Evolutionary conservation across 2,113 vertebrate genomes (phyloP).

Genomic region (Rhinopithecus roxellana): DNA sequence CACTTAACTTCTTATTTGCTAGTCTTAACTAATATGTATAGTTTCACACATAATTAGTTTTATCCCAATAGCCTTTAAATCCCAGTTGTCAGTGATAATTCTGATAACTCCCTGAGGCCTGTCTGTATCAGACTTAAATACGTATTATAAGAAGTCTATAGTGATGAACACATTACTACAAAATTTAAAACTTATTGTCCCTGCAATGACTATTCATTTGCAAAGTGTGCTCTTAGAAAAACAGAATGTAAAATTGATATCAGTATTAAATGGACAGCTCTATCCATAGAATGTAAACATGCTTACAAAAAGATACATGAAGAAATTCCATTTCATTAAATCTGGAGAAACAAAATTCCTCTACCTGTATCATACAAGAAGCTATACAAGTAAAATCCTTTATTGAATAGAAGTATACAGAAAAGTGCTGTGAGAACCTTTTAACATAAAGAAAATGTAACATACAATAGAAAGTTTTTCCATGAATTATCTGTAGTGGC

Average conservation of each 20-base stretch:
- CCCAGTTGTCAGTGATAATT: not conserved
- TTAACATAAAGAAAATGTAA: not conserved
- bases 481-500: not conserved
- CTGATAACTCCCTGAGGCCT: not conserved
- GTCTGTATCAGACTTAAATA: not conserved
- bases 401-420: not conserved
- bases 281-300: slow-evolving; percentile 22
- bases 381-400: not conserved
- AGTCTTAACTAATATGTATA: not conserved
- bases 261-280: not conserved
- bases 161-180: not conserved
- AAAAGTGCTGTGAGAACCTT: not conserved
- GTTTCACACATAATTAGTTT: not conserved
- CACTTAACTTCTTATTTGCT: not conserved
- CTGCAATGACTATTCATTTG: not conserved
- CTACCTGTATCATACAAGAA: not conserved
- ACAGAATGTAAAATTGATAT: not conserved
- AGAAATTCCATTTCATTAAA: slow-evolving; percentile 12
- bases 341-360: not conserved
- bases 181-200: slow-evolving; percentile 7
- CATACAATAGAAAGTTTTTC: not conserved
- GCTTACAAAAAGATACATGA: not conserved
- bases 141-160: not conserved
- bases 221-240: not conserved
- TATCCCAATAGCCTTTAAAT: not conserved